Evolutionary conservation across 30 jellyfish, hydroid and myxozoan genomes (phyloP).

Genomic region (Mastigias papua): DNA sequence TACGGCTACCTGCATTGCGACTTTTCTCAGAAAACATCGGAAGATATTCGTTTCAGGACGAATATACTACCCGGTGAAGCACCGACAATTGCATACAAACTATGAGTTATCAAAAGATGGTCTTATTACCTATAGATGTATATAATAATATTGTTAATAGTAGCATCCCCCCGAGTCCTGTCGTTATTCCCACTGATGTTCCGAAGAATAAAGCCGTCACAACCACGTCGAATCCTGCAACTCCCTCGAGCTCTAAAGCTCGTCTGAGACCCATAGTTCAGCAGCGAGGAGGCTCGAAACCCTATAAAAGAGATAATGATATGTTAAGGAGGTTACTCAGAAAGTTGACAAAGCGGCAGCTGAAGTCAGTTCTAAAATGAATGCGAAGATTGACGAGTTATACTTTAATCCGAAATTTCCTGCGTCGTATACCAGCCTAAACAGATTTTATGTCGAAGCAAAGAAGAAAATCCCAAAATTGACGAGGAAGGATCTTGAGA

Average conservation of each 20-base stretch:
- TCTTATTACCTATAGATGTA: background rate
- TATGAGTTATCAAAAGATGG: background rate
- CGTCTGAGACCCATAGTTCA: too few species aligned
- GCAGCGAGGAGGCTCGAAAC: too few species aligned
- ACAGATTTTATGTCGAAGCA: background rate
- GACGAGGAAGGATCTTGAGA: background rate
- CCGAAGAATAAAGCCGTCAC: too few species aligned
- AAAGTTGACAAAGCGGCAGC: too few species aligned
- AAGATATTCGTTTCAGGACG: constrained; percentile 16
- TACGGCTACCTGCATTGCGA: constrained; percentile 53
- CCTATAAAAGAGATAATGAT: too few species aligned
- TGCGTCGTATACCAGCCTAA: background rate
- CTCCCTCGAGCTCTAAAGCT: too few species aligned
- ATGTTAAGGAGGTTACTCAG: too few species aligned
- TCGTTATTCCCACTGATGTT: too few species aligned
- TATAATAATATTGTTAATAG: too few species aligned
- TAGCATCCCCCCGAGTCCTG: too few species aligned
- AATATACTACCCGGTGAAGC: constrained; percentile 41
- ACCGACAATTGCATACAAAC: constrained; percentile 10
- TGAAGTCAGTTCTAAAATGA: too few species aligned
- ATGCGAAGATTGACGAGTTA: background rate
- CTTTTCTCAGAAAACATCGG: constrained; percentile 15
- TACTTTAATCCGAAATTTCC: background rate
- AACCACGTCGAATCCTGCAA: too few species aligned
- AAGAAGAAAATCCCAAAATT: background rate